Evolutionary conservation across 2,113 vertebrate genomes (phyloP).

Genomic region (Xiphorhynchus elegans): DNA sequence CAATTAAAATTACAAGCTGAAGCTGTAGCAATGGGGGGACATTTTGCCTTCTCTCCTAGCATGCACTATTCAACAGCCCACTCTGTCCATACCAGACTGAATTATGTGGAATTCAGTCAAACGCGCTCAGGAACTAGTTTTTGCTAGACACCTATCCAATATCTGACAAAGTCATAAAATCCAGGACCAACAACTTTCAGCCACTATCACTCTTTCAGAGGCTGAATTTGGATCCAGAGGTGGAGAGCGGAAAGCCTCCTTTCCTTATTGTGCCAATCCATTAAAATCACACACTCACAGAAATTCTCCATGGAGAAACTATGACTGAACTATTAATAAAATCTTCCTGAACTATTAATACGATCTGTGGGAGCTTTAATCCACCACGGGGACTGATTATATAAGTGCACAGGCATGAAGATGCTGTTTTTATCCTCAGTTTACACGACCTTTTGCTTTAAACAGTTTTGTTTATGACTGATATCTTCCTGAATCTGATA

Average conservation of each 20-base stretch:
- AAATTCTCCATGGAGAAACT: conserved; percentile 6
- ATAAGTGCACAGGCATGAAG: neutral
- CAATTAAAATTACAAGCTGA: neutral
- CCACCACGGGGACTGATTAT: neutral
- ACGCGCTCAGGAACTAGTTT: fast-evolving
- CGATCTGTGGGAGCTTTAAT: neutral
- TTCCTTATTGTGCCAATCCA: neutral
- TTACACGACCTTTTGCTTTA: neutral
- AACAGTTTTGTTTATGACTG: neutral
- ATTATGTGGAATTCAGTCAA: neutral
- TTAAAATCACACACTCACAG: neutral
- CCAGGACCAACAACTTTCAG: neutral
- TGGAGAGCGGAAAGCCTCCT: neutral
- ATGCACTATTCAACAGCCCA: fast-evolving
- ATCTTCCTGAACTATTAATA: conserved; percentile 23
- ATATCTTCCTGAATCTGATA: neutral
- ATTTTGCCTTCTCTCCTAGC: neutral
- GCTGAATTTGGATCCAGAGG: neutral
- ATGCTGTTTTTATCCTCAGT: neutral
- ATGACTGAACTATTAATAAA: conserved; percentile 40
- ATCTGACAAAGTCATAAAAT: neutral
- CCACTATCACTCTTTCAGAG: neutral
- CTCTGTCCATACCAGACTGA: neutral
- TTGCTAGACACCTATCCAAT: neutral
- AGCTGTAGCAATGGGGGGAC: fast-evolving